Evolutionary conservation across 2,888 invertebrate species (phyloP).

Genomic region (Agelastica alni): DNA sequence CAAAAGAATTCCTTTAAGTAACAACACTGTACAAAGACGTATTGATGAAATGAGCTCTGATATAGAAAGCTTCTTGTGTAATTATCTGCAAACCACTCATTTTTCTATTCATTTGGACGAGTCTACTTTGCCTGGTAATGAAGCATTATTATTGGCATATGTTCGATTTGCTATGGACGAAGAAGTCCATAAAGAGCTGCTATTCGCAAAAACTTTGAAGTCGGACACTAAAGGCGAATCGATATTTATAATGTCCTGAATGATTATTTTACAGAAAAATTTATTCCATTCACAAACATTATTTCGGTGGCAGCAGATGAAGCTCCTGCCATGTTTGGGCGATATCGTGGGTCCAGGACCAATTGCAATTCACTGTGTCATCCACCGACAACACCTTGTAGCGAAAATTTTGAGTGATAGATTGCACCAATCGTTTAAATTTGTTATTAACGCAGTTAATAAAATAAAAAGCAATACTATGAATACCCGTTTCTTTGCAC

Average conservation of each 20-base stretch:
- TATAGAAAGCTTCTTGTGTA: conserved; percentile 46
- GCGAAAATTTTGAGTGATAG: conserved; percentile 13
- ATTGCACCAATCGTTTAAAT: conserved; percentile 27
- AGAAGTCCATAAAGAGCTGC: conserved; percentile 47
- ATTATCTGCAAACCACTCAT: conserved; percentile 41
- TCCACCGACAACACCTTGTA: conserved; percentile 1
- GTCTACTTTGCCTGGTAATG: conserved; percentile 47
- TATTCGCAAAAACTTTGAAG: conserved; percentile 46
- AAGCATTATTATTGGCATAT: conserved; percentile 48
- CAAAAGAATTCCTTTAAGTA: conserved; percentile 35
- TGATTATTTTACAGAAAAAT: conserved; percentile 26
- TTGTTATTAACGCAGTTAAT: conserved; percentile 21
- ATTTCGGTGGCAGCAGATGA: background rate
- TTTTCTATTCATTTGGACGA: conserved; percentile 52
- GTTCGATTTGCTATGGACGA: conserved; percentile 55
- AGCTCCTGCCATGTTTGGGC: background rate
- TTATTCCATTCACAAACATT: background rate
- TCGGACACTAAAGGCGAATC: conserved; percentile 50
- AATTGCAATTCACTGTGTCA: background rate
- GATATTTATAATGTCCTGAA: conserved; percentile 38
- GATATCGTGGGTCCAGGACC: background rate
- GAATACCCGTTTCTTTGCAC: conserved; percentile 39
- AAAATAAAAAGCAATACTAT: background rate
- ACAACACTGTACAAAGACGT: conserved; percentile 26
- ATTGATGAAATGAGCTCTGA: conserved; percentile 44